Percentiles rank a stretch among this genome's conserved stretches.
These are phyloP conservation scores for Numenius arquata DNA, from an alignment of 2,113 vertebrate species.

Conservation along the genomic window DNA sequence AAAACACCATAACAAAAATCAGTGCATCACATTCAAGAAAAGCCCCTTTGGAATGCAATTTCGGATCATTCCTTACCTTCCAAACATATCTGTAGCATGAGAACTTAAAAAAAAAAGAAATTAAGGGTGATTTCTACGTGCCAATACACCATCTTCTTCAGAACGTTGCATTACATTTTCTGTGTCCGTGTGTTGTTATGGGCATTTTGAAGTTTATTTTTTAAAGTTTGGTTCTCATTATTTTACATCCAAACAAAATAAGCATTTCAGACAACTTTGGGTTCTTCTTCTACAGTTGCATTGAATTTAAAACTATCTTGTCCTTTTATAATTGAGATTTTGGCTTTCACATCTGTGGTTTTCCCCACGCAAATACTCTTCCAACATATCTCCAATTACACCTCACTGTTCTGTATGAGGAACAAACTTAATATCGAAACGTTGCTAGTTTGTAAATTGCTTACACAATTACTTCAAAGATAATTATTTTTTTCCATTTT, in stretches of 20 bases:
- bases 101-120: slow-evolving; percentile 39
- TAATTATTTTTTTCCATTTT: slow-evolving; percentile 40
- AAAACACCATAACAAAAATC: slow-evolving; percentile 78
- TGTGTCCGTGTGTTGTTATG: background rate
- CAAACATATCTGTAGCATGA: slow-evolving; percentile 58
- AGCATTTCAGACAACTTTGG: background rate
- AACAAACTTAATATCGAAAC: slow-evolving; percentile 8
- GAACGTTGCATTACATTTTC: slow-evolving; percentile 34
- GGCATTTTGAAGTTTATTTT: background rate
- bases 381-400: slow-evolving; percentile 4
- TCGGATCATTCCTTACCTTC: slow-evolving; percentile 64
- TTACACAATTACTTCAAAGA: slow-evolving; percentile 15
- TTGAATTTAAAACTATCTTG: slow-evolving; percentile 19
- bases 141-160: slow-evolving; percentile 21
- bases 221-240: slow-evolving; percentile 13
- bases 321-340: slow-evolving; percentile 22
- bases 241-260: slow-evolving; percentile 20
- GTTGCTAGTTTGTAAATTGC: background rate
- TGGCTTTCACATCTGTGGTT: slow-evolving; percentile 36
- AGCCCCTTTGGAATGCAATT: slow-evolving; percentile 65
- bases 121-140: slow-evolving; percentile 26
- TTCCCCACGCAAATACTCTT: slow-evolving; percentile 18
- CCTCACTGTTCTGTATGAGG: background rate
- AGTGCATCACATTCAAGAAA: slow-evolving; percentile 84
- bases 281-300: slow-evolving; percentile 34